Evolutionary conservation across 2,113 vertebrate species (phyloP), one percentile per base, ranked within the genome.

Genomic region (Progne subis): DNA sequence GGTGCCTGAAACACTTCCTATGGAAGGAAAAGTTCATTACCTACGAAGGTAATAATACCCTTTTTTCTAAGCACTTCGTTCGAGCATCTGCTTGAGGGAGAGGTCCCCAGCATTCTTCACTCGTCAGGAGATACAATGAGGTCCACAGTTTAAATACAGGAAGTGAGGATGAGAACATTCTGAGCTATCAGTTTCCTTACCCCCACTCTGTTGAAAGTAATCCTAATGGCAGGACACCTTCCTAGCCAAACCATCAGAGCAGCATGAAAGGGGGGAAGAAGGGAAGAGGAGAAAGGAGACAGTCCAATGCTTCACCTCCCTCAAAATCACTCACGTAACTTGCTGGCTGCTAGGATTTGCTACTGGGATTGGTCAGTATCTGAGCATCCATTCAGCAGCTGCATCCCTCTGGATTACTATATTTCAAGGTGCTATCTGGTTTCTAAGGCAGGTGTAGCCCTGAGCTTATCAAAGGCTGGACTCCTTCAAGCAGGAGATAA

Each of bases 401-500:
- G 90, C 82, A 96, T 95, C 96, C 94, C 94, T 96, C 96, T 93
- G 87, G 86, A 92, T 91, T 85, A 92, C 85, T 86, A 79, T 84
- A 96, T 96, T 98, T 98, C 96, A 98, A 98, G 98, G 97, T 98
- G 98, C 98, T 97, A 96, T 97, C 97, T 98, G 97, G 92, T 97
- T 98, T 97, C 98, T 98, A 98, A 98, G 98, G 98, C 98, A 98
- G 97, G 96, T 96, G 97, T 97, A 98, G 97, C 97, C 98, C 98
- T 98, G 98, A 98, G 98, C 97, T 96, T 97, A 98, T 95, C 69
- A 59, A 98, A 98, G 96, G 97, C 97, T 97, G 90, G 94, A 96
- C 97, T 97, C 97, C 96, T 95, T 95, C 61, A 46, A 82, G 95
- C 9, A 96, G 94, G 95, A 97, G 96, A 82, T 90, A 90, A 95